phyloP scores from a whole-genome alignment of 2,113 vertebrate species.

The pig (Sus scrofa) region T2T-Sscrofa CM000825.6:43849001-43849500 shows the following conservation, averaged over 20 bases:
- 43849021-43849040: neutral
- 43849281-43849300: no score
- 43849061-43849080: neutral
- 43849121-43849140: neutral
- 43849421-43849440: neutral
- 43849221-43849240: no score
- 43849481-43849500: neutral
- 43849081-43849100: constrained; percentile 32
- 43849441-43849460: neutral
- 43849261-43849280: no score
- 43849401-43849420: no score
- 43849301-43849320: neutral
- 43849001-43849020: neutral
- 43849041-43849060: neutral
- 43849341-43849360: neutral
- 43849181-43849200: no score
- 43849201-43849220: no score
- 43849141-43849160: no score
- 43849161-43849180: no score
- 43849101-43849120: constrained; percentile 43
- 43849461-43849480: neutral
- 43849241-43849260: no score
- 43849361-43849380: neutral
- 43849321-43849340: neutral
- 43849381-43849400: neutral